Base-by-base conservation (phyloP, 2,888 invertebrate genomes). In the Acleris cristana region DNA sequence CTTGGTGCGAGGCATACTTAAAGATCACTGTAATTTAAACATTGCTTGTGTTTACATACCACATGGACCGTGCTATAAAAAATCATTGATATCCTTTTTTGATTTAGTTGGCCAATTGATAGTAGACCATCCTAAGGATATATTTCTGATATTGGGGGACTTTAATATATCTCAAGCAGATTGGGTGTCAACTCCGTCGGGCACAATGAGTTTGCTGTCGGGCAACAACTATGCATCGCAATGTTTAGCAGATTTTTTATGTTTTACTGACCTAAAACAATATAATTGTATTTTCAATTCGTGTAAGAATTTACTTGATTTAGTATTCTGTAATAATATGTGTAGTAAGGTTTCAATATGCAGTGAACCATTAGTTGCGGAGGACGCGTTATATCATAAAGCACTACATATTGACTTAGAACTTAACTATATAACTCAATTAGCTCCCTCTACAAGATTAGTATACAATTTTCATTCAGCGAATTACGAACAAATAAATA, bases 91-190 rank as follows among this genome's bases (percentile, higher is more conserved):
- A 40, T 40, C 34, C 34, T 40, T 40, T 40, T 40, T 40, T 40
- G 34, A 40, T 14, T 12, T 40, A 40, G 34, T 40, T 12, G 10
- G 34, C 34, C 34, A 40, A 40, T 40, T 40, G 34, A 40, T 12
- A 12, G 14, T 40, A 3, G 34, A 40, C 12, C 12, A 40, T 14
- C 34, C 34, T 40, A 14, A 40, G 3, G 34, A 40, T 2, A 40
- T 40, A 40, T 40, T 40, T 40, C 14, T 40, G 14, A 40, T 40
- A 40, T 40, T 40, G 12, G 34, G 34, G 34, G 34, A 40, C 14
- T 57, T 48, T 48, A 58, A 48, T 58, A 8, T 48, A 48, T 58
- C 48, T 48, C 57, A 48, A 58, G 57, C 48, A 8, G 21, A 26
- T 26, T 58, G 57, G 57, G 44, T 56, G 45, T 26, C 10, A 18